Evolutionary conservation across 2,113 vertebrate genomes (phyloP).

Genomic region (Pollachius pollachius): DNA sequence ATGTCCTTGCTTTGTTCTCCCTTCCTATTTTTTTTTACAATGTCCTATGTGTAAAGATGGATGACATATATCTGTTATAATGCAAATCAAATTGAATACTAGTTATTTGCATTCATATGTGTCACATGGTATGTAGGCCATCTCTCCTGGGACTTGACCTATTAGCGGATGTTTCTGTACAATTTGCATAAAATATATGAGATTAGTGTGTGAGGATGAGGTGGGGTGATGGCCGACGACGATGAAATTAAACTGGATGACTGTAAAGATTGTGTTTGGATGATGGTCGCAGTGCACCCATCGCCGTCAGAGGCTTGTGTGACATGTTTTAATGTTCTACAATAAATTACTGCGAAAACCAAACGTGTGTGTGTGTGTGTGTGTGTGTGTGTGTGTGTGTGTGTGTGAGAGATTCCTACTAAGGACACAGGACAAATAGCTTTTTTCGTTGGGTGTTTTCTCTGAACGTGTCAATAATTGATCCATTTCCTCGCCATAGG

Average conservation of each 20-base stretch:
- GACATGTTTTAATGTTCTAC: slow-evolving; percentile 68
- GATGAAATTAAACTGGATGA: slow-evolving; percentile 52
- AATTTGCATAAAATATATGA: background rate
- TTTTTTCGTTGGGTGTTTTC: no score
- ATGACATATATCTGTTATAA: background rate
- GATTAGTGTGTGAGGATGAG: slow-evolving; percentile 2
- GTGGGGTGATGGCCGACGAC: slow-evolving; percentile 36
- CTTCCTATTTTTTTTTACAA: background rate
- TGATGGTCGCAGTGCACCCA: slow-evolving; percentile 50
- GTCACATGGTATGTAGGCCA: slow-evolving; percentile 16
- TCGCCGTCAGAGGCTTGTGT: slow-evolving; percentile 61
- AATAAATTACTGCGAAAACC: slow-evolving; percentile 69
- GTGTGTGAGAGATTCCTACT: no score
- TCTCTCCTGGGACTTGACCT: slow-evolving; percentile 24
- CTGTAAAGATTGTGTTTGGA: slow-evolving; percentile 63
- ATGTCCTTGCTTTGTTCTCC: background rate
- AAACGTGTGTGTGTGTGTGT: background rate
- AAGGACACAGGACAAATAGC: no score
- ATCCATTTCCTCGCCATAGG: no score
- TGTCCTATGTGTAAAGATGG: background rate
- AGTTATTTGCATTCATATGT: slow-evolving; percentile 29
- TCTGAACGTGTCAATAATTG: no score
- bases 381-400: background rate
- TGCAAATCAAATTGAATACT: slow-evolving; percentile 11
- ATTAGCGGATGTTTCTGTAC: slow-evolving; percentile 6